Evolutionary conservation across 2,113 vertebrate species (phyloP), one percentile per base, ranked within the genome.

Genomic region (Pagrus major): DNA sequence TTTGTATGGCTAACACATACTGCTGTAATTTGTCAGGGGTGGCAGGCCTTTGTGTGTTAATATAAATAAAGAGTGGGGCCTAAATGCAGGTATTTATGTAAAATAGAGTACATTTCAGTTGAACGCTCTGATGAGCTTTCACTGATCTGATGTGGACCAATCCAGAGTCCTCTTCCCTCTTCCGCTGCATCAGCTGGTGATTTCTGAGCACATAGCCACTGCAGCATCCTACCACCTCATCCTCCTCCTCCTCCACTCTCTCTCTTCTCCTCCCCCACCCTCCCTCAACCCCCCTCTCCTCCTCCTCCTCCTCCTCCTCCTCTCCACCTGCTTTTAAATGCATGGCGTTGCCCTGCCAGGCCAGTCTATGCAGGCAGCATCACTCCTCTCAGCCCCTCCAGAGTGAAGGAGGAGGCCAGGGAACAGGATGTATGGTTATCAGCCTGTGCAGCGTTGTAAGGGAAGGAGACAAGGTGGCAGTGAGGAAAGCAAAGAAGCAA

Each of bases 121-220:
- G 64, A 80, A 85, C 20, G 76, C 86, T 76, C 83, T 84, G 81
- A 72, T 87, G 78, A 80, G 84, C 76, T 61, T 83, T 71, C 84
- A 56, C 83, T 74, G 71, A 77, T 86, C 81, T 79, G 84, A 72
- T 84, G 77, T 82, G 88, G 84, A 86, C 86, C 73, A 74, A 86
- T 85, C 84, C 76, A 47, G 61, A 76, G 60, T 79, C 80, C 84
- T 42, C 33, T 78, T 85, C 89, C 41, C 83, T 94, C 94, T 96
- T 95, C 92, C 95, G 92, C 93, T 95, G 95, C 90, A 94, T 93
- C 91, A 95, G 95, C 94, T 93, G 93, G 91, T 93, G 94, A 94
- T 96, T 94, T 94, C 92, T 94, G 91, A 94, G 95, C 93, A 92
- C 93, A 96, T 86, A 71, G 68, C 91, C 95, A 95, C 93, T 96